Conservation (phyloP, 2,113 vertebrate species). For the Tachysurus vachellii region DNA sequence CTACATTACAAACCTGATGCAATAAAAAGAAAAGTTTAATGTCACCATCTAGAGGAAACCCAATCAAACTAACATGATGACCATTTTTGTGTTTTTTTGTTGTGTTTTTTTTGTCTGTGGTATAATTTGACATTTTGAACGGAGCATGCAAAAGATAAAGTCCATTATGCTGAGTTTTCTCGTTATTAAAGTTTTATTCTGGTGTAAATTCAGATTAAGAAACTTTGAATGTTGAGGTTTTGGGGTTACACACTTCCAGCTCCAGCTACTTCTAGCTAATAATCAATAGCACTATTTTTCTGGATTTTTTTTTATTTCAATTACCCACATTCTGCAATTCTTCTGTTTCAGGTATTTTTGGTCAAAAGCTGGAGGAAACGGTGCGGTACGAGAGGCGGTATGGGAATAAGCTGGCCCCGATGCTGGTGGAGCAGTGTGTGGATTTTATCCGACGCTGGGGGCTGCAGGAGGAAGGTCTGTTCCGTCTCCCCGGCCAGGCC, state of each 20-base stretch:
- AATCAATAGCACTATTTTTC: neutral
- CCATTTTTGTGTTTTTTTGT: neutral
- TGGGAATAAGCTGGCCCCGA: slow-evolving; percentile 86
- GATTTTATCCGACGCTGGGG: slow-evolving; percentile 93
- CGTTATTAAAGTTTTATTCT: neutral
- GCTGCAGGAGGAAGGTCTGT: slow-evolving; percentile 91
- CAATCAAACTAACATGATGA: neutral
- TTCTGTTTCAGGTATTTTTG: slow-evolving; percentile 86
- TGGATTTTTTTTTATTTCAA: neutral
- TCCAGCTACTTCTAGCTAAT: neutral
- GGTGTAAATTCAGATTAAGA: neutral
- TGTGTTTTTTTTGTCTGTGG: neutral
- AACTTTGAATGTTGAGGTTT: neutral
- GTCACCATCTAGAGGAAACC: neutral
- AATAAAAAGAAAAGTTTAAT: too few species aligned
- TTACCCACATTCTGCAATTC: neutral
- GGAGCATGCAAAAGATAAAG: too few species aligned
- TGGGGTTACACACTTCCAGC: neutral
- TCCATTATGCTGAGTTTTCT: neutral
- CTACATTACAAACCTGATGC: too few species aligned
- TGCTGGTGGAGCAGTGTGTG: slow-evolving; percentile 96
- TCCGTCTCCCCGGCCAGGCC: slow-evolving; percentile 91
- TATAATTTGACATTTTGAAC: neutral
- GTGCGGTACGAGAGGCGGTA: slow-evolving; percentile 90
- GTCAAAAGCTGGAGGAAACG: slow-evolving; percentile 95